Evolutionary conservation across 92 coral and sea anemone genomes (phyloP), one percentile per base, ranked within the genome.

Genomic region (Montipora capitata): DNA sequence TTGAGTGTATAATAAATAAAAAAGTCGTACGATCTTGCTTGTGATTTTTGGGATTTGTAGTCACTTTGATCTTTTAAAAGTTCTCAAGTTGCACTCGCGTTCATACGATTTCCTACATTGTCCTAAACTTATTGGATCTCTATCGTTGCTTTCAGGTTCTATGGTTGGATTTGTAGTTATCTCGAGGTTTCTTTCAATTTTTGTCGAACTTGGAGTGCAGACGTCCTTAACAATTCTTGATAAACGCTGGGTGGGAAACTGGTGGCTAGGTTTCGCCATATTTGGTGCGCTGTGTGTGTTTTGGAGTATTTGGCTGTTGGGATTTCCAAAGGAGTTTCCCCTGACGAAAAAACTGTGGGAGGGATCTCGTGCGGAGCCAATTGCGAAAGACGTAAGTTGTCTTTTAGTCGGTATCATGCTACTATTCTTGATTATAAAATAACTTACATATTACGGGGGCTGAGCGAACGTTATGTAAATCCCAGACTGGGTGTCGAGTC

Each of bases 241-340:
- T 65, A 42, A 77, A 58, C 70, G 88, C 13, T 92, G 95, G 95
- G 89, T 92, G 68, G 95, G 95, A 42, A 87, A 87, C 93, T 92
- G 95, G 95, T 92, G 95, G 95, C 80, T 89, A 27, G 95, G 87
- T n/a, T 92, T 78, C 72, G 88, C 77, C 68, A 78, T 92, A 27
- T 78, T 85, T 59, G 87, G 89, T 0, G 73, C 76, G 20, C 16
- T 84, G 17, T 90, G 89, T 27, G 58, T 89, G 49, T 76, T 92
- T 15, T 87, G 93, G 90, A 83, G 86, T 35, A 69, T 81, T 18
- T 85, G 94, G 88, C 62, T 92, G 5, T 54, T 78, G 16, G 95
- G 90, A 49, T 89, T 89, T 57, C 95, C 95, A 8, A 91, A 57
- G 54, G 86, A 77, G 66, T 72, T 92, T 56, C 87, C 87, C 35